phyloP scores from a whole-genome alignment of 1,140 invertebrate genomes.

The Caenorhabditis inopinata region DNA sequence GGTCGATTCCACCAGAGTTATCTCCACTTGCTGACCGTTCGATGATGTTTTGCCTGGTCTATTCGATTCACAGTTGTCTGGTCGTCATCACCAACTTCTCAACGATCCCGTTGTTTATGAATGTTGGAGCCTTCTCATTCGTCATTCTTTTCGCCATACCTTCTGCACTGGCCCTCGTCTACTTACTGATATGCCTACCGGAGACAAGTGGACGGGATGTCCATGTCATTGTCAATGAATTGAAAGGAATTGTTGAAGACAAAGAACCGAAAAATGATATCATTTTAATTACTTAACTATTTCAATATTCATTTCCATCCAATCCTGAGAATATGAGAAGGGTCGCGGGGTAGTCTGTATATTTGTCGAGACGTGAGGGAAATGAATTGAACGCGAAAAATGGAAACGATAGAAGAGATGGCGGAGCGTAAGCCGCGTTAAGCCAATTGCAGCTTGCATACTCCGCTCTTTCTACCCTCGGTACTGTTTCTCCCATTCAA shows the following conservation, averaged over 20 bases:
- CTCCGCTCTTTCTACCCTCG: too few species aligned
- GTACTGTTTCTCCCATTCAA: too few species aligned
- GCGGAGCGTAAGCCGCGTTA: too few species aligned
- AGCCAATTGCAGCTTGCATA: too few species aligned
- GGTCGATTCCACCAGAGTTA: constrained; percentile 61
- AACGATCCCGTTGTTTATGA: constrained; percentile 56
- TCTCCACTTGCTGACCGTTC: constrained; percentile 58
- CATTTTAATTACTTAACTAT: background rate
- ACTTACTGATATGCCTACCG: constrained; percentile 54
- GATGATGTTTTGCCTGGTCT: constrained; percentile 63
- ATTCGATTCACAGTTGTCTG: constrained; percentile 55
- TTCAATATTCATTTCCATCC: background rate
- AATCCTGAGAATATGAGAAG: background rate
- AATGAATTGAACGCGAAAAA: too few species aligned
- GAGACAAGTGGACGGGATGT: constrained; percentile 55
- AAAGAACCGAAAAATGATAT: background rate
- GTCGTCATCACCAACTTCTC: constrained; percentile 61
- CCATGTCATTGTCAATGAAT: constrained; percentile 51
- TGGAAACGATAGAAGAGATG: too few species aligned
- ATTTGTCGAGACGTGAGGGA: too few species aligned
- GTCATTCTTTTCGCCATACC: constrained; percentile 57
- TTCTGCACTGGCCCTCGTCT: constrained; percentile 48
- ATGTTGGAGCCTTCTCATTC: constrained; percentile 56
- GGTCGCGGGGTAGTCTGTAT: constrained; percentile 1
- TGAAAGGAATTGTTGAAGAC: constrained; percentile 33